Base-by-base conservation (phyloP, 2,113 vertebrate genomes). In the Clarias gariepinus region DNA sequence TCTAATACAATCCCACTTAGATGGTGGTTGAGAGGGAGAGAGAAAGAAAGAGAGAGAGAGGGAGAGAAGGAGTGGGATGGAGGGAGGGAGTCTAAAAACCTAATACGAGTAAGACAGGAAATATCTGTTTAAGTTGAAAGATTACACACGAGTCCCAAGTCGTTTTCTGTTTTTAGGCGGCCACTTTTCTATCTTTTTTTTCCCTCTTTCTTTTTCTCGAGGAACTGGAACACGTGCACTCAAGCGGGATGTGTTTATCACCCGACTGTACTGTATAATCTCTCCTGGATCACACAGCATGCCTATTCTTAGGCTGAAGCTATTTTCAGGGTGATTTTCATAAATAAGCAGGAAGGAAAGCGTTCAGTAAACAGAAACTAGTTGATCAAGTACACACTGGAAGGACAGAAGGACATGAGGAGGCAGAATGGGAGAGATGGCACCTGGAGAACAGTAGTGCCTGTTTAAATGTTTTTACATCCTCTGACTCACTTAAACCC, bases 81-180 rank as follows among this genome's bases (percentile, higher is more conserved):
- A 89, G 66, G 60, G 68, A 83, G 85, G 73, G 13, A 63, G 88
- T 9, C 47, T 47, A 47, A 47, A 47, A 47, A 47, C 47, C 47
- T 8, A 89, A 88, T 89, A 93, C 83, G 92, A 93, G 94, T 93
- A 90, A 91, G 94, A 90, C 95, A 96, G 94, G 95, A 96, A 95
- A 93, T 79, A 25, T 91, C 90, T 93, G 93, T 95, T 95, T 95
- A 92, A 58, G 90, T 88, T 91, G 90, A 87, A 94, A 92, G 90
- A 93, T 92, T 92, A 92, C 91, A 92, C 91, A 74, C 88, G 89
- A 88, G 88, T 90, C 84, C 79, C 8, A 55, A 91, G 92, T 92
- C 92, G 94, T 93, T 95, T 96, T 94, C 95, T 95, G 94, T 92
- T 92, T 82, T 86, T 58, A 58, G 87, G 87, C 89, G 84, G 63